Conservation (phyloP, 2,888 invertebrate genomes). For the Electrophaes corylata region DNA sequence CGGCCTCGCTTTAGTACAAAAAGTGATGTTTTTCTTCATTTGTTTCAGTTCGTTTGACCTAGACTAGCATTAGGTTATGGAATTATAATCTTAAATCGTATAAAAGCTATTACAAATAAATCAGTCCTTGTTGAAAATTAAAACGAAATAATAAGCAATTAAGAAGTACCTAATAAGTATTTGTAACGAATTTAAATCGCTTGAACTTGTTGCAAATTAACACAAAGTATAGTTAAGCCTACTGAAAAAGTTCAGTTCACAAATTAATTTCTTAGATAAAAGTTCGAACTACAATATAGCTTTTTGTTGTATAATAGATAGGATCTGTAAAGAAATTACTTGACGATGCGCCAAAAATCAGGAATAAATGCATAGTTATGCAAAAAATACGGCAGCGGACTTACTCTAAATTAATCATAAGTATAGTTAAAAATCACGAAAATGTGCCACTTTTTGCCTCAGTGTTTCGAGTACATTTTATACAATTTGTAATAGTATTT, state of each 20-base stretch:
- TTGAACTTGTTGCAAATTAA: neutral
- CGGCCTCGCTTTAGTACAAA: too few species aligned
- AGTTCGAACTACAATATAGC: neutral
- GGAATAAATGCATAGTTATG: slow-evolving; percentile 1
- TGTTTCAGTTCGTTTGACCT: neutral
- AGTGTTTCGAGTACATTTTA: slow-evolving; percentile 57
- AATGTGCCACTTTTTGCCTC: slow-evolving; percentile 63
- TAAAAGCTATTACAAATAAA: slow-evolving; percentile 1
- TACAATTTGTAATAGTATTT: slow-evolving; percentile 36
- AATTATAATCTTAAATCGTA: slow-evolving; percentile 1
- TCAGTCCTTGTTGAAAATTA: slow-evolving; percentile 1
- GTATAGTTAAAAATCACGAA: slow-evolving; percentile 38
- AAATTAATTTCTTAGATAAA: neutral
- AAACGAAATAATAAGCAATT: neutral
- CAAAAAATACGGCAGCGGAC: slow-evolving; percentile 2
- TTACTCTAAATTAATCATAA: neutral
- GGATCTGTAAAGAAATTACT: slow-evolving; percentile 30
- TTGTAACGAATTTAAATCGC: slow-evolving; percentile 12
- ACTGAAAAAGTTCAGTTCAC: neutral
- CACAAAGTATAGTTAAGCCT: neutral
- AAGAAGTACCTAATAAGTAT: slow-evolving; percentile 1
- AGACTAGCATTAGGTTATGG: slow-evolving; percentile 4
- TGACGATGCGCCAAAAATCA: slow-evolving; percentile 75
- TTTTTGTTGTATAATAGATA: neutral
- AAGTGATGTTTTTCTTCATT: neutral